These are phyloP conservation scores for Paramormyrops kingsleyae DNA, from an alignment of 2,113 vertebrate species.

Conservation along the genomic window DNA sequence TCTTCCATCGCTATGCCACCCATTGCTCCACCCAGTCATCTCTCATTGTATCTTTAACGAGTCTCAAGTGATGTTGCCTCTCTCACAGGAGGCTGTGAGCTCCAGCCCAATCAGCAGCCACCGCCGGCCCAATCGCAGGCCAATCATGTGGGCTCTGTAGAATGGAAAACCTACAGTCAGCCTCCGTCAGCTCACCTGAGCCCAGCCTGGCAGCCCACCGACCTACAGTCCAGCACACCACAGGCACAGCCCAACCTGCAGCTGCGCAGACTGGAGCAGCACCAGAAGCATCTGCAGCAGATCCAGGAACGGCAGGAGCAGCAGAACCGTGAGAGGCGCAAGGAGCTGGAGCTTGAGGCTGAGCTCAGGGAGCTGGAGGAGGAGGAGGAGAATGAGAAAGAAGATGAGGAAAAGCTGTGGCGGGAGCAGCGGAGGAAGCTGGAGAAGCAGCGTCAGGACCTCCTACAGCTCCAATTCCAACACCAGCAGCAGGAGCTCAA, in stretches of 20 bases:
- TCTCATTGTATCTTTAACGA: constrained; percentile 41
- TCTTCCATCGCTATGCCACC: constrained; percentile 5
- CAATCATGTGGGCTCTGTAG: not conserved
- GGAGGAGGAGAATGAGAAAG: constrained; percentile 40
- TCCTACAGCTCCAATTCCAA: constrained; percentile 28
- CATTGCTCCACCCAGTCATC: not conserved
- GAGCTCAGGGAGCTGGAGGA: constrained; percentile 33
- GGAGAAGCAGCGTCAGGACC: constrained; percentile 50
- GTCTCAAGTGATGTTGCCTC: constrained; percentile 60
- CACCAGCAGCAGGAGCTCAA: constrained; percentile 44
- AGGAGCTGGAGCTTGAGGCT: constrained; percentile 36
- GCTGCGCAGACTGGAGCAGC: constrained; percentile 48
- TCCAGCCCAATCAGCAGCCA: constrained; percentile 42
- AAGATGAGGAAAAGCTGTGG: constrained; percentile 53
- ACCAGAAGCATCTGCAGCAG: constrained; percentile 37
- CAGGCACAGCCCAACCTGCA: constrained; percentile 24
- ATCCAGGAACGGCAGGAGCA: constrained; percentile 32
- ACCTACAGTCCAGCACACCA: not conserved
- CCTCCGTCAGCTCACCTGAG: constrained; percentile 27
- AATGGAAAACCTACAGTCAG: constrained; percentile 19
- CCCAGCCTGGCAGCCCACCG: not conserved
- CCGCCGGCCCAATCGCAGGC: constrained; percentile 35
- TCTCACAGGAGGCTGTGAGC: constrained; percentile 51
- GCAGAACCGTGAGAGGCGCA: constrained; percentile 39
- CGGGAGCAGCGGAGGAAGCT: constrained; percentile 52